phyloP scores from a whole-genome alignment of 2,888 invertebrate genomes.

The Lamproptera curius region DNA sequence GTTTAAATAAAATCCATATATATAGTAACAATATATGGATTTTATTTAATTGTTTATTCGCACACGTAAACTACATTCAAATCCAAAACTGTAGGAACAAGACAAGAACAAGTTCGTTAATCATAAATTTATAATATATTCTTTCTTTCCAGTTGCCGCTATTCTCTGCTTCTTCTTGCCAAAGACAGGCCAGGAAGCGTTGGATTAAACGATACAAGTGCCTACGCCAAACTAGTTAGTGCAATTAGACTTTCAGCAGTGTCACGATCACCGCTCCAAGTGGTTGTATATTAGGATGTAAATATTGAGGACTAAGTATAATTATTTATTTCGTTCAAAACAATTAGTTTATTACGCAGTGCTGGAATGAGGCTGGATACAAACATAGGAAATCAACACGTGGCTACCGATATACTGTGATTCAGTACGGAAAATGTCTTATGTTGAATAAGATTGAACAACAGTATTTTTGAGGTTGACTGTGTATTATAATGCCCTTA shows the following conservation, averaged over 20 bases:
- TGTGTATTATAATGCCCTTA: conserved; percentile 72
- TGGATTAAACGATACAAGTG: conserved; percentile 72
- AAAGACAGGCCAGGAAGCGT: conserved; percentile 84
- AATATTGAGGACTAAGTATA: conserved; percentile 66
- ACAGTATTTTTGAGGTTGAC: conserved; percentile 75
- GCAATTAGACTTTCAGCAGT: conserved; percentile 52
- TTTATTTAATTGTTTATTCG: too few relatives aligned
- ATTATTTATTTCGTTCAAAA: conserved; percentile 47
- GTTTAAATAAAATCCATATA: too few relatives aligned
- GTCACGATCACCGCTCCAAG: conserved; percentile 40
- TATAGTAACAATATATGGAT: too few relatives aligned
- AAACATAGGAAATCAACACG: conserved; percentile 28
- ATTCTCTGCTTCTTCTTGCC: conserved; percentile 86
- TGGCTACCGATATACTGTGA: conserved; percentile 56
- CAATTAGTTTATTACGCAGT: conserved; percentile 27
- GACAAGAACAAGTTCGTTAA: too few relatives aligned
- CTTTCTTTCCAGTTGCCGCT: conserved; percentile 81
- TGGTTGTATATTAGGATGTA: conserved; percentile 71
- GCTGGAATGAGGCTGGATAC: conserved; percentile 17
- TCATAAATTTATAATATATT: too few relatives aligned
- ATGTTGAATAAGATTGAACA: conserved; percentile 56
- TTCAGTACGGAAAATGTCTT: conserved; percentile 57
- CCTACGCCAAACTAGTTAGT: conserved; percentile 47
- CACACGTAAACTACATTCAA: too few relatives aligned
- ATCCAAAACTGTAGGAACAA: too few relatives aligned